Conservation (phyloP, 2,797 vertebrate species). For the Limnodromus scolopaceus region DNA sequence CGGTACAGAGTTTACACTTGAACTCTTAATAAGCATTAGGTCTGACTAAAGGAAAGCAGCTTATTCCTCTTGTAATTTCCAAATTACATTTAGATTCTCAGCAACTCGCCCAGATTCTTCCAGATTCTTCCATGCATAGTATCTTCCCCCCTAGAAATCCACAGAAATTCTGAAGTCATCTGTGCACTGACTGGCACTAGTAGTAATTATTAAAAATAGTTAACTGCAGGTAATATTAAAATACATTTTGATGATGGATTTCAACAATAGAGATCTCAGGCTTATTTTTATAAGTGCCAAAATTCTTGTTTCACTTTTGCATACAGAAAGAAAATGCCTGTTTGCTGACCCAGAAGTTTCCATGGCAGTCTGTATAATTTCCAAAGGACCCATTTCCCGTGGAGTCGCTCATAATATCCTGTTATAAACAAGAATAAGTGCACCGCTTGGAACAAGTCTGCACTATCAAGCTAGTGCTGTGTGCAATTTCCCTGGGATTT, state of each 20-base stretch:
- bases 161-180: background rate
- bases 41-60: background rate
- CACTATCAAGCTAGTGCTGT: fast-evolving
- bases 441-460: background rate
- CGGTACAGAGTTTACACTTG: too few relatives aligned
- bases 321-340: background rate
- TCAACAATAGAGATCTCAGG: background rate
- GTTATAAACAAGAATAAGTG: background rate
- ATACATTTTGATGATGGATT: background rate
- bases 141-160: background rate
- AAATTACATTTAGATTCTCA: background rate
- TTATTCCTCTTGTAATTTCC: background rate
- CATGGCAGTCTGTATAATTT: background rate
- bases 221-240: background rate
- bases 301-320: background rate
- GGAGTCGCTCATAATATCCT: background rate
- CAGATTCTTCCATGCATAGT: background rate
- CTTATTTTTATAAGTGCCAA: background rate
- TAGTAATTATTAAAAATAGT: background rate
- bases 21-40: background rate
- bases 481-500: background rate
- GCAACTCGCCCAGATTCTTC: background rate
- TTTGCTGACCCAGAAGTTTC: background rate
- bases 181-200: background rate
- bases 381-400: background rate